These are phyloP conservation scores for Proisotoma minuta DNA, from an alignment of 2,888 invertebrate species.

Conservation along the genomic window DNA sequence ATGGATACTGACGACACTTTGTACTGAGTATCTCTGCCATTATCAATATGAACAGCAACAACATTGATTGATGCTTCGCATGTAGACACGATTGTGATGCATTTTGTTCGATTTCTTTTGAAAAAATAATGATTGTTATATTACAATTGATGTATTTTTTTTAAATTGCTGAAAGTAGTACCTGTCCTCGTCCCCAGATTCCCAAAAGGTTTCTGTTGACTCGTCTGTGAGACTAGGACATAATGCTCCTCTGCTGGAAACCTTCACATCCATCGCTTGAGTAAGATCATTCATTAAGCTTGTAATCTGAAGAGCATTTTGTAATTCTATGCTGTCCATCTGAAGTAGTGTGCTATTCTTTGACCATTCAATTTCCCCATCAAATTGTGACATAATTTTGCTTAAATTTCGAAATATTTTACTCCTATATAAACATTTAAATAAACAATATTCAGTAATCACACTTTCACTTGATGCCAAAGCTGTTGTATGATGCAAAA, in stretches of 20 bases:
- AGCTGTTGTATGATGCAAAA: no score
- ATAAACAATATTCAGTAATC: not conserved
- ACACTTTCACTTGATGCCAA: no score
- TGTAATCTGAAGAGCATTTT: conserved; percentile 24
- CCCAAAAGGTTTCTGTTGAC: conserved; percentile 98
- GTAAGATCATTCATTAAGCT: conserved; percentile 62
- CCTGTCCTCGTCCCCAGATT: conserved; percentile 90
- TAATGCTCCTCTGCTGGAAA: conserved; percentile 92
- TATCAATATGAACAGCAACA: conserved; percentile 87
- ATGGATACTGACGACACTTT: conserved; percentile 83
- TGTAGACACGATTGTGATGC: conserved; percentile 65
- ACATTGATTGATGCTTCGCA: conserved; percentile 65
- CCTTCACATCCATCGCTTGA: conserved; percentile 69
- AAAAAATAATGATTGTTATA: conserved; percentile 7
- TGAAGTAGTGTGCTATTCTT: conserved; percentile 31
- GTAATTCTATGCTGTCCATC: conserved; percentile 18
- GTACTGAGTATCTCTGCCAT: conserved; percentile 82
- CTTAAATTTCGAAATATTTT: conserved; percentile 95
- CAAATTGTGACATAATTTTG: conserved; percentile 86
- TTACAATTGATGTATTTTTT: not conserved
- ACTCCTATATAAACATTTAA: conserved; percentile 57
- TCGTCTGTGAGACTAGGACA: conserved; percentile 85
- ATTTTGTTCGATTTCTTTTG: conserved; percentile 76
- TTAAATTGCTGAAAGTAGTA: conserved; percentile 1
- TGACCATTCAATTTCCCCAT: conserved; percentile 64